Percentiles rank a stretch among this genome's conserved stretches.
phyloP scores from a whole-genome alignment of 2,888 invertebrate genomes.

The Drosophila imparisetae region DNA sequence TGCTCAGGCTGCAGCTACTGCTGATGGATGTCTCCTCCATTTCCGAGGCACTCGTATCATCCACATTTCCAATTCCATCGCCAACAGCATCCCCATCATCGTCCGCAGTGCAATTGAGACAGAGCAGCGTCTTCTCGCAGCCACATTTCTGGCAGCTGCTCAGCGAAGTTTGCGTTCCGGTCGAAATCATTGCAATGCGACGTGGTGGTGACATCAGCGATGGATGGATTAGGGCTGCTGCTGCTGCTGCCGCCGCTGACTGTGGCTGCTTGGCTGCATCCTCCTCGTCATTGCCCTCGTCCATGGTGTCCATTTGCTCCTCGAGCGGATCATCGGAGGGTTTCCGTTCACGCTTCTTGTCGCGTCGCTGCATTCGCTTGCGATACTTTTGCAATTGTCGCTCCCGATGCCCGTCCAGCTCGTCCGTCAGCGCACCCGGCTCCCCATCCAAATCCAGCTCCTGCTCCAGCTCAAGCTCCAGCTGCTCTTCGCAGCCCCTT shows the following conservation, averaged over 20 bases:
- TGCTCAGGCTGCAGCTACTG: conserved; percentile 75
- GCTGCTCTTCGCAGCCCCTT: background rate
- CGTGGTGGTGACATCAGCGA: conserved; percentile 38
- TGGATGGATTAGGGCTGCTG: conserved; percentile 11
- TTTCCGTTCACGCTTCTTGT: conserved; percentile 81
- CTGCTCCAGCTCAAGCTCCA: conserved; percentile 12
- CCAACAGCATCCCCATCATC: background rate
- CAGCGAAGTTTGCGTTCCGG: conserved; percentile 84
- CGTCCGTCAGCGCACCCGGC: conserved; percentile 19
- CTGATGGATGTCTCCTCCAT: conserved; percentile 70
- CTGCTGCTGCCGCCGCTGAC: conserved; percentile 5
- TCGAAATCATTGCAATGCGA: conserved; percentile 83
- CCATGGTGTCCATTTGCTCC: conserved; percentile 68
- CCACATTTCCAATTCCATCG: conserved; percentile 51
- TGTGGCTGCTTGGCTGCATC: conserved; percentile 27
- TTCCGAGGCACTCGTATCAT: conserved; percentile 62
- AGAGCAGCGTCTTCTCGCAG: conserved; percentile 83
- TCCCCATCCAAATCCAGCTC: conserved; percentile 7
- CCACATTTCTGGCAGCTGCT: conserved; percentile 82
- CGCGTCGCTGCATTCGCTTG: conserved; percentile 84
- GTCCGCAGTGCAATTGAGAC: conserved; percentile 77
- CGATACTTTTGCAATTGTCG: conserved; percentile 84
- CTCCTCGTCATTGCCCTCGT: conserved; percentile 70
- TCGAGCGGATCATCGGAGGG: conserved; percentile 39
- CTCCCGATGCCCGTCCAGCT: conserved; percentile 81